Conservation (phyloP, 1,140 invertebrate species). For the Halotydeus destructor region DNA sequence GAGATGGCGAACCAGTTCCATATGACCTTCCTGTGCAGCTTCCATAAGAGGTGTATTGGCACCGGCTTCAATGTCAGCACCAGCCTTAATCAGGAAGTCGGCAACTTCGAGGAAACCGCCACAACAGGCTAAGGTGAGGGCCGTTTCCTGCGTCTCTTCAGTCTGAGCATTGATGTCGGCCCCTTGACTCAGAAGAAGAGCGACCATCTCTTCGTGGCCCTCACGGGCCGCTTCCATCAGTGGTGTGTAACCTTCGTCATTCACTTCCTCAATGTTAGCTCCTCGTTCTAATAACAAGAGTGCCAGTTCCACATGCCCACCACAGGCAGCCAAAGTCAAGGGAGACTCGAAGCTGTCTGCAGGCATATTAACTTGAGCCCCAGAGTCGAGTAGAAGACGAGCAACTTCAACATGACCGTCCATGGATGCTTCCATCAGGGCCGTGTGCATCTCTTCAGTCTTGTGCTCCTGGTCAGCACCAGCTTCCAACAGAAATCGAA, state of each 20-base stretch:
- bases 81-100: constrained; percentile 81
- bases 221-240: constrained; percentile 94
- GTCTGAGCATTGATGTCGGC: constrained; percentile 95
- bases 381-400: constrained; percentile 72
- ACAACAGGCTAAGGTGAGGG: constrained; percentile 85
- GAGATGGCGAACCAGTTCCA: constrained; percentile 68
- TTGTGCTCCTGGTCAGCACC: constrained; percentile 92
- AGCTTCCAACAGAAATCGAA: constrained; percentile 76
- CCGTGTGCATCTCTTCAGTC: constrained; percentile 98
- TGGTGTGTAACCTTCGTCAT: constrained; percentile 98
- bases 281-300: constrained; percentile 82
- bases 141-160: constrained; percentile 94
- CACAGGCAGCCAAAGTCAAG: constrained; percentile 87
- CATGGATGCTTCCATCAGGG: constrained; percentile 98
- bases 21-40: constrained; percentile 86
- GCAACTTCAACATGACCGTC: constrained; percentile 96
- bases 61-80: constrained; percentile 82
- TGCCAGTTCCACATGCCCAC: constrained; percentile 90
- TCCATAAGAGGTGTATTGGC: constrained; percentile 96
- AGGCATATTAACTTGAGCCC: constrained; percentile 95
- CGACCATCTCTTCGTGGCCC: constrained; percentile 96
- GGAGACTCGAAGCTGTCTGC: constrained; percentile 98
- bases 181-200: constrained; percentile 68
- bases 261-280: constrained; percentile 95
- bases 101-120: constrained; percentile 94